Conservation (phyloP, 2,888 invertebrate genomes). For the Linyphia triangularis region DNA sequence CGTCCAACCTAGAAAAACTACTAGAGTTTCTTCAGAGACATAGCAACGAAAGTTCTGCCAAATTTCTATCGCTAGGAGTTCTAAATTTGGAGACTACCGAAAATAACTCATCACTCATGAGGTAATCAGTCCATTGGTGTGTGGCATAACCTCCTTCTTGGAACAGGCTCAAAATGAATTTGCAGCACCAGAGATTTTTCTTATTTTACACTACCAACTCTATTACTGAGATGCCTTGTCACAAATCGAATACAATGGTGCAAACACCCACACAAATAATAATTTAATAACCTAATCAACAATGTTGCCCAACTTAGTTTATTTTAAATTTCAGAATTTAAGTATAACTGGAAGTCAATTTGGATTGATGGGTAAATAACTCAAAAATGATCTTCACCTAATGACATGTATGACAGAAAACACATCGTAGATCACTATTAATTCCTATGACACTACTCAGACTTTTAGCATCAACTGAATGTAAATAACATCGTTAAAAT, state of each 20-base stretch:
- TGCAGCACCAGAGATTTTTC: constrained; percentile 10
- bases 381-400: too few species aligned
- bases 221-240: constrained; percentile 30
- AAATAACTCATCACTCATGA: constrained; percentile 65
- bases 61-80: constrained; percentile 17
- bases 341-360: too few species aligned
- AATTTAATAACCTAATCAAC: neutral
- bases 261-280: too few species aligned
- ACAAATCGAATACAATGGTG: too few species aligned
- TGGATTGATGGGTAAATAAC: too few species aligned
- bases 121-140: constrained; percentile 44
- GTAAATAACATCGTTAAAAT: too few species aligned
- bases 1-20: constrained; percentile 11
- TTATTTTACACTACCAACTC: constrained; percentile 22
- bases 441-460: too few species aligned
- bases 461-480: too few species aligned
- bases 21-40: constrained; percentile 33
- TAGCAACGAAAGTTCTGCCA: constrained; percentile 49
- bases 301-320: neutral
- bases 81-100: constrained; percentile 45
- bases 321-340: too few species aligned
- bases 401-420: too few species aligned
- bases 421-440: too few species aligned
- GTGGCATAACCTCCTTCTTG: constrained; percentile 23
- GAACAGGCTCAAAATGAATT: constrained; percentile 39